Percentiles rank a stretch among this genome's conserved stretches.
phyloP scores from a whole-genome alignment of 2,113 vertebrate genomes.

The Chrysemys picta region DNA sequence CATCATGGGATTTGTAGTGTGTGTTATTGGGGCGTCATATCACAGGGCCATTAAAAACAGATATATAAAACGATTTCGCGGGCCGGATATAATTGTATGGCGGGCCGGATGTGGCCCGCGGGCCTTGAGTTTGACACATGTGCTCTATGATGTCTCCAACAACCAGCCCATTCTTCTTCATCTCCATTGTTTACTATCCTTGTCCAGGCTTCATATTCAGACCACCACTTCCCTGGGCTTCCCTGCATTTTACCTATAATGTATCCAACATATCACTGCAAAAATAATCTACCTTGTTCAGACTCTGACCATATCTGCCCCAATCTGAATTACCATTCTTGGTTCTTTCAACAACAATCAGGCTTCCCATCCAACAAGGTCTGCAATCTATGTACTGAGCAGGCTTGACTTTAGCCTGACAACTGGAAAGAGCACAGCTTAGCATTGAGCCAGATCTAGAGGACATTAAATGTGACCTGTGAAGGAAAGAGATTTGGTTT shows the following conservation, averaged over 20 bases:
- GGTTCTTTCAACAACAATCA: neutral
- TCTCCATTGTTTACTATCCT: neutral
- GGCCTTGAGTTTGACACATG: no score
- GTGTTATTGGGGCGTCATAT: no score
- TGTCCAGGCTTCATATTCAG: neutral
- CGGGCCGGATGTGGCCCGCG: no score
- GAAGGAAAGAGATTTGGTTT: neutral
- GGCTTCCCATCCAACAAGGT: no score
- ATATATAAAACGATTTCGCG: no score
- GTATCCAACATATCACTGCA: no score
- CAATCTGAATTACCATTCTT: accelerated
- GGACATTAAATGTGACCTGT: neutral
- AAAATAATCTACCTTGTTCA: neutral
- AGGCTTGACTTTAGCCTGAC: neutral
- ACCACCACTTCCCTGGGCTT: accelerated
- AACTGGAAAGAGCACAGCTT: neutral
- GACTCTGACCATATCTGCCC: no score
- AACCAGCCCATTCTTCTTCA: neutral
- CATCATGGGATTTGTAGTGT: no score
- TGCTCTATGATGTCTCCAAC: accelerated
- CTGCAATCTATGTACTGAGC: no score
- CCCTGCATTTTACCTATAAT: accelerated
- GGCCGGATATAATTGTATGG: no score
- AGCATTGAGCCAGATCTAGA: neutral
- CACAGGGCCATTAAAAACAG: no score